A percentile compares a stretch with the other conserved stretches of the same genome.
Evolutionary conservation across 2,888 invertebrate genomes (phyloP).

Genomic region (Erpobdella octoculata): DNA sequence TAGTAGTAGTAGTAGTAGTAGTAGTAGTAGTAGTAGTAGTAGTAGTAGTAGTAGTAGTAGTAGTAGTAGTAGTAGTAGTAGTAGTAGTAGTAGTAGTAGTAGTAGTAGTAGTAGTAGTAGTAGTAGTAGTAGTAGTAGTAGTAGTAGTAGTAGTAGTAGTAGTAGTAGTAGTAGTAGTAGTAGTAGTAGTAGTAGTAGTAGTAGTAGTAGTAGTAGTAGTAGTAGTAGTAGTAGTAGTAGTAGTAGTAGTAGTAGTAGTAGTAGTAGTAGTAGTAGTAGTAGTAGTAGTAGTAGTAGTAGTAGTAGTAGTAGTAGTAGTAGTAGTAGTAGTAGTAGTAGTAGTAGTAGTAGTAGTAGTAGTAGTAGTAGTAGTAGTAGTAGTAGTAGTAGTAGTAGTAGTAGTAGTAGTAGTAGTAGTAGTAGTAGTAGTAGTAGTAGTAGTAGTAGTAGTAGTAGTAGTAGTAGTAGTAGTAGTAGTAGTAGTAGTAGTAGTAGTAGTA

Average conservation of each 20-base stretch:
- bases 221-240: constrained; percentile 1
- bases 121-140: constrained; percentile 15
- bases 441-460: constrained; percentile 1
- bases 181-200: constrained; percentile 1
- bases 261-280: neutral
- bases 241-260: constrained; percentile 1
- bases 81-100: constrained; percentile 17
- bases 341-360: constrained; percentile 1
- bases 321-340: neutral
- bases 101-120: constrained; percentile 15
- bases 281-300: constrained; percentile 1
- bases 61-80: constrained; percentile 17
- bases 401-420: constrained; percentile 1
- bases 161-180: constrained; percentile 13
- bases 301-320: neutral
- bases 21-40: constrained; percentile 17
- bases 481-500: constrained; percentile 1
- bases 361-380: constrained; percentile 1
- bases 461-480: neutral
- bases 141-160: constrained; percentile 14
- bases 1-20: constrained; percentile 8
- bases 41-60: constrained; percentile 17
- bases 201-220: neutral
- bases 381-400: constrained; percentile 1
- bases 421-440: constrained; percentile 1